Base-by-base conservation (phyloP, 30 jellyfish, hydroid and myxozoan genomes). In the Rhopilema esculentum region DNA sequence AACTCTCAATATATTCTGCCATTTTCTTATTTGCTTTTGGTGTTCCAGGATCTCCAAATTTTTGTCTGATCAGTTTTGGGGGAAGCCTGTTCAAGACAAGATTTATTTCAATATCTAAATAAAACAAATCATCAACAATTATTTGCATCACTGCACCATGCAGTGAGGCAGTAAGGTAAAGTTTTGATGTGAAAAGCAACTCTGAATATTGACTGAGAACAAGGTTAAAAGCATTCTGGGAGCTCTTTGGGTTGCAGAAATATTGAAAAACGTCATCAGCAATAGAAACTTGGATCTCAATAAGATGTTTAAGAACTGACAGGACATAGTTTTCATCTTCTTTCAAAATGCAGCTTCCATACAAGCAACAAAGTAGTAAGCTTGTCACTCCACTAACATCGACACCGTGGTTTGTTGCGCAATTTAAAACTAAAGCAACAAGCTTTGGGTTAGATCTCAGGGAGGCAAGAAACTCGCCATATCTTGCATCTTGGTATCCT, bases 81-180 rank as follows among this genome's bases (percentile, higher is more conserved):
- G 96, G 96, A 16, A 89, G 75, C 50, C 98, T 81, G 75, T 88
- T 75, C 22, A 94, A 87, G 26, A 88, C 92, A 50, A 78, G 84
- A 75, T 64, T 82, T 75, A 86, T 93, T 49, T 94, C 97, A 48
- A 81, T 66, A 62, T 94, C 98, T 8, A 94, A 84, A 76, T 32
- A 94, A 21, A 88, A 53, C 16, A 90, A 51, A 85, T 94, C 98
- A 79, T 94, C 98, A 33, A 94, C 98, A 40, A 94, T 88, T 0
- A 94, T 88, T 67, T 94, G 98, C 98, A 94, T 94, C 18, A 88
- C 95, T 28, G 96, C 74, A 15, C 98, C 98, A 63, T 94, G 98
- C 81, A 94, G 69, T 19, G 98, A 97, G 16, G 98, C 98, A n/a
- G 98, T 94, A 18, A 88, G 92, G 78, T 94, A 94, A 0, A 94